Base-by-base conservation (phyloP, 2,888 invertebrate genomes). In the Scelioninae gen. 2 region DNA sequence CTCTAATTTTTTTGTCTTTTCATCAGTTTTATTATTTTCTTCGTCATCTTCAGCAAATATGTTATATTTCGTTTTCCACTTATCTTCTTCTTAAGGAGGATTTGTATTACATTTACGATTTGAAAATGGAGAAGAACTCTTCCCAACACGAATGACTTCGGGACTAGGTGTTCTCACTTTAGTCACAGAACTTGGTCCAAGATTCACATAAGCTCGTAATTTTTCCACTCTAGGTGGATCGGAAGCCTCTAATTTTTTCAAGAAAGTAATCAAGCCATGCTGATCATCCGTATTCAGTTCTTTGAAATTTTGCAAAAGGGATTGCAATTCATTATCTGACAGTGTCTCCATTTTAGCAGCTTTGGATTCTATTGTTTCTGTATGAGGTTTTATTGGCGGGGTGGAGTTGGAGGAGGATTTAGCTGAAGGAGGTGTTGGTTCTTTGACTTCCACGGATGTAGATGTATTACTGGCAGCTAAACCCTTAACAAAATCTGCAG, bases 221-320 rank as follows among this genome's bases (percentile, higher is more conserved):
- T 91, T 89, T 80, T 94, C 94, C 0, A 95, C 94, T n/a, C 94
- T 89, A 37, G 89, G 87, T 0, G 94, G 93, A 82, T 94, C 92
- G 2, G 90, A 90, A 0, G 91, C 90, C 83, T 95, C 95, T 35
- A 95, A 83, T 83, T 94, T 94, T 82, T 94, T 94, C 69, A 95
- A 84, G 82, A 94, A 94, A 0, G 91, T 91, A 28, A 95, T 94
- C 2, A 95, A 88, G 78, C 93, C 92, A 82, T 94, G 93, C 80
- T 95, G 95, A 82, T 95, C 95, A 75, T 94, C 93, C 0, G 91
- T 90, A 0, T 92, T 92, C 10, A 95, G 85, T 79, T 94, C 93
- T 82, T 93, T 94, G 78, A 93, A 93, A 82, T 94, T 95, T 83
- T 94, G 93, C 63, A 95, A 83, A 0, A 95, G 86, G 0, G 93